phyloP scores from a whole-genome alignment of 2,888 invertebrate genomes.

The Plagodis pulveraria region DNA sequence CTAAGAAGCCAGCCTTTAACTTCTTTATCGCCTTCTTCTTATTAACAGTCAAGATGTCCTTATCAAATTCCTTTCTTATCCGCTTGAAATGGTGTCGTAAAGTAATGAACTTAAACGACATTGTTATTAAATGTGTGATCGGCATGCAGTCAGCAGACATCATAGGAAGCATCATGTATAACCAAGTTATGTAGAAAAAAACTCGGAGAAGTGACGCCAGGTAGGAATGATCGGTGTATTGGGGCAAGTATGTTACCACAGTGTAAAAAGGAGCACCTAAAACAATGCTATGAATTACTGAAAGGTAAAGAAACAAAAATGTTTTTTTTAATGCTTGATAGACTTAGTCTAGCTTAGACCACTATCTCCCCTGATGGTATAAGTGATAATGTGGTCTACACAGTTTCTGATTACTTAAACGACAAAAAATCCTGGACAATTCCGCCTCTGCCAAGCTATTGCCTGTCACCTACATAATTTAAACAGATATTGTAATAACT shows the following conservation, averaged over 20 bases:
- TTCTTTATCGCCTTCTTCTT: slow-evolving; percentile 52
- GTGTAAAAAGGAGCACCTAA: slow-evolving; percentile 73
- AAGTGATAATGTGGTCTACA: no score
- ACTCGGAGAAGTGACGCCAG: slow-evolving; percentile 58
- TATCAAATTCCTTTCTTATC: slow-evolving; percentile 58
- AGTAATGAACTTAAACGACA: slow-evolving; percentile 70
- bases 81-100: slow-evolving; percentile 61
- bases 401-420: no score
- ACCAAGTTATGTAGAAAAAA: slow-evolving; percentile 71
- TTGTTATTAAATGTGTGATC: slow-evolving; percentile 65
- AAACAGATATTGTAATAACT: no score
- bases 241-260: slow-evolving; percentile 71
- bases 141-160: slow-evolving; percentile 76
- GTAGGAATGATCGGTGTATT: slow-evolving; percentile 60
- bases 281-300: slow-evolving; percentile 21
- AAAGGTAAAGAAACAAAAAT: no score
- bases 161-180: slow-evolving; percentile 79
- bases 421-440: no score
- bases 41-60: slow-evolving; percentile 44
- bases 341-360: no score
- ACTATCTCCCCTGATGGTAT: no score
- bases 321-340: no score
- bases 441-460: no score
- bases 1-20: slow-evolving; percentile 59
- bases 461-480: no score